These are phyloP conservation scores for Dryobotodes eremita DNA, from an alignment of 2,888 invertebrate genomes.

Conservation along the genomic window DNA sequence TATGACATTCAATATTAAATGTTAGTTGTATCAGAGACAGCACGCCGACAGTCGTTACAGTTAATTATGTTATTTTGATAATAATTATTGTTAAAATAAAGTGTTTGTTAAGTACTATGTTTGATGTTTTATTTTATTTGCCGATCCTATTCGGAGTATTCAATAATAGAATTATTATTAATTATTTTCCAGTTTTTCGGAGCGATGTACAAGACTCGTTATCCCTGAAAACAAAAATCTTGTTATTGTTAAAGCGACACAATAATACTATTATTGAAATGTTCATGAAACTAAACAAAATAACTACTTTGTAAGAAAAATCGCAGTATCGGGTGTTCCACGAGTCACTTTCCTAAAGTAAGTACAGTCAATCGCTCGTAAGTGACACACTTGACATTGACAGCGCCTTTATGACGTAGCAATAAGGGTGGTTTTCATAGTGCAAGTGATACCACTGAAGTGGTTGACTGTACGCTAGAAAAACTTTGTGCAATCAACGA, in stretches of 20 bases:
- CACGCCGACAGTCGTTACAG: constrained; percentile 77
- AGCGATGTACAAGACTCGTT: not conserved
- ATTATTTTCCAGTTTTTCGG: too few relatives aligned
- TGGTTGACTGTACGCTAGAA: not conserved
- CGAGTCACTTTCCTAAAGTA: not conserved
- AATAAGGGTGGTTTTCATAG: too few relatives aligned
- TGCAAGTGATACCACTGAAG: too few relatives aligned
- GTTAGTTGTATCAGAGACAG: constrained; percentile 68
- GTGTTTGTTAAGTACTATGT: constrained; percentile 88
- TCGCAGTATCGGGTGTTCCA: too few relatives aligned
- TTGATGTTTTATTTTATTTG: constrained; percentile 70
- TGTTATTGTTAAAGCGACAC: too few relatives aligned
- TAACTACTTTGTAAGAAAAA: too few relatives aligned
- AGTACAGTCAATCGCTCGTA: not conserved
- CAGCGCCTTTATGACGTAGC: too few relatives aligned
- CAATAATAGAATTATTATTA: too few relatives aligned
- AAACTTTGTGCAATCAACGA: not conserved
- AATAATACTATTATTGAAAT: not conserved
- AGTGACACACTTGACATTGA: not conserved
- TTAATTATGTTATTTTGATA: constrained; percentile 86
- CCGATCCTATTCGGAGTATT: not conserved
- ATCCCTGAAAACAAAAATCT: not conserved
- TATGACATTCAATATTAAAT: constrained; percentile 58
- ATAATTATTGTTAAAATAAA: constrained; percentile 88
- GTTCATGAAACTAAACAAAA: not conserved